Evolutionary conservation across 2,888 invertebrate species (phyloP).

Genomic region (Pteria penguin): DNA sequence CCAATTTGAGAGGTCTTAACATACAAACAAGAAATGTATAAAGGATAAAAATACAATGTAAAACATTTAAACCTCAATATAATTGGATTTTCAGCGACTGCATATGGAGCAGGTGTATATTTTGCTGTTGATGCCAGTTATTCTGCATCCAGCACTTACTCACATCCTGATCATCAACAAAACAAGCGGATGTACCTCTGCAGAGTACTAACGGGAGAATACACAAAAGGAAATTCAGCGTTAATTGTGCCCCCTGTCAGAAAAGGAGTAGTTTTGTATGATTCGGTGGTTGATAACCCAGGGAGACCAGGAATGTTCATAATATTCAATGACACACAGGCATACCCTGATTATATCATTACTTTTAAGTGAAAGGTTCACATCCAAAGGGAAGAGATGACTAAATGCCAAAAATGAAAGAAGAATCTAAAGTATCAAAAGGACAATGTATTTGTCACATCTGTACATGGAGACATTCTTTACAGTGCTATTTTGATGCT

Average conservation of each 20-base stretch:
- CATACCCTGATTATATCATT: constrained; percentile 55
- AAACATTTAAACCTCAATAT: no score
- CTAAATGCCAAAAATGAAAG: no score
- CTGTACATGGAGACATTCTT: no score
- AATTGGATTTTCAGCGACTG: constrained; percentile 60
- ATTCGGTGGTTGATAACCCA: constrained; percentile 59
- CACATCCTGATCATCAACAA: constrained; percentile 28
- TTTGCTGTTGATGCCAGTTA: constrained; percentile 60
- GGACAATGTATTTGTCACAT: no score
- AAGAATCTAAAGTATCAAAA: no score
- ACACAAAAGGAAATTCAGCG: constrained; percentile 35
- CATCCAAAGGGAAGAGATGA: neutral
- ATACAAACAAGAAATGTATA: no score
- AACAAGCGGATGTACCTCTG: constrained; percentile 53
- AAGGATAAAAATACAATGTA: no score
- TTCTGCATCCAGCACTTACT: constrained; percentile 47
- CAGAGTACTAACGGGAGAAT: constrained; percentile 57
- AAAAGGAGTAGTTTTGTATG: constrained; percentile 44
- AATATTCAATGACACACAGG: constrained; percentile 55
- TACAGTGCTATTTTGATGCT: no score
- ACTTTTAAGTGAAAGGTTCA: constrained; percentile 37
- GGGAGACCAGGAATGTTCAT: constrained; percentile 55
- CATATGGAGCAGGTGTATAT: constrained; percentile 67
- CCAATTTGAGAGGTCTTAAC: no score
- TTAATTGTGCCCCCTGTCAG: constrained; percentile 55